Base-by-base conservation (phyloP, 2,113 vertebrate genomes). In the Perca fluviatilis region DNA sequence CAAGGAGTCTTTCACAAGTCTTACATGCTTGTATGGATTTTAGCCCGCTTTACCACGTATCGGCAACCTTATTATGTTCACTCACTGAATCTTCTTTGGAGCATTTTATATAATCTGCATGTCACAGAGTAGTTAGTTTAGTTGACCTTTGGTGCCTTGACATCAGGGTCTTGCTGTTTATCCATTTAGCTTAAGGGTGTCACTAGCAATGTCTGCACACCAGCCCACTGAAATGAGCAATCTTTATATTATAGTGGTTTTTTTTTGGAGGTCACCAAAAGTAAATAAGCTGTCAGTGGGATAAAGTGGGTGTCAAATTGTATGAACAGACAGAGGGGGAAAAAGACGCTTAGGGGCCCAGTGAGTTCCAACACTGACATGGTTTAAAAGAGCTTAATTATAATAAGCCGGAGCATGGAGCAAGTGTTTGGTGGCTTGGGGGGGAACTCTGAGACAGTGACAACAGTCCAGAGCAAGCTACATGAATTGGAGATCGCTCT, bases 371-470 rank as follows among this genome's bases (percentile, higher is more conserved):
- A 80, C 82, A 67, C 78, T 88, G 89, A 92, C 90, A 90, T 91
- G 86, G 85, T 93, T 92, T 93, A 89, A 93, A 94, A 91, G 87
- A 86, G 83, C 91, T 94, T 95, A 95, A 94, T 95, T 94, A 93
- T 90, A 89, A 91, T 92, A 90, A 91, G 84, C 79, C 74, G 64
- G 79, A 90, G 77, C 82, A 82, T 83, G 79, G 80, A 91, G 86
- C 75, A 74, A 92, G 83, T 84, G 86, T 89, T 88, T 86, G 79
- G 82, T 81, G 86, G 86, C 90, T 86, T 21, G 60, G 46, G 90
- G 83, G 77, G 30, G 65, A 69, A 74, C 79, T 74, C 18, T 1
- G 74, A 86, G 85, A 91, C 58, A 79, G 77, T 77, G 79, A 90
- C 88, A 89, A 87, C 86, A 74, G 88, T 90, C 86, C 88, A 67